Base-by-base conservation (phyloP, 2,113 vertebrate species). In the Columba janthina region DNA sequence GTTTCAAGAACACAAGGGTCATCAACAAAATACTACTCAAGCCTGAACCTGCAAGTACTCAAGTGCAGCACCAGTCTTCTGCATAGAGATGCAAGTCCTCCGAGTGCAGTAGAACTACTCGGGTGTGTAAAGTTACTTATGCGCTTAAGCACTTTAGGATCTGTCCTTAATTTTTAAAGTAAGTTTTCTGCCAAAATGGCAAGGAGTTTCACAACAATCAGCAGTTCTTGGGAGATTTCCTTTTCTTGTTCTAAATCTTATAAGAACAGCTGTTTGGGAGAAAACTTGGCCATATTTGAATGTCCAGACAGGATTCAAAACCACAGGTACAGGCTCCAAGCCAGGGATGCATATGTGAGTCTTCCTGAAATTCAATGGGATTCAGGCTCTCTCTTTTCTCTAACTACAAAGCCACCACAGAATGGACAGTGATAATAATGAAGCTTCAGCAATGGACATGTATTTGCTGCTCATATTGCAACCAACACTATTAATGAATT, bases 211-310 rank as follows among this genome's bases (percentile, higher is more conserved):
- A 90, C 71, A 95, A 93, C 70, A 87, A 96, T 95, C 93, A 96
- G 88, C 93, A 95, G 73, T 89, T 96, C 79, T 95, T 94, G 66
- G 40, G 93, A 95, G 92, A 96, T 94, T 96, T 95, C 93, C 90
- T 96, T 60, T 92, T 95, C 94, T 89, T 91, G 83, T 94, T 94
- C 94, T 95, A 89, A 95, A 92, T 91, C 90, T 94, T 94, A 66
- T 6, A 89, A 92, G 85, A 92, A 92, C 94, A 91, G 93, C 89
- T 94, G 92, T 91, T 87, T 58, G 92, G 82, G 72, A 91, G 67
- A 95, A 91, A 96, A 90, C 32, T 95, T 97, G 94, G 93, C 91
- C 82, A 86, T 89, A 80, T 82, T 22, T 88, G 60, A 91, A 85
- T 54, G 75, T 88, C 93, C 91, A 96, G 25, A 48, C 46, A 93